Evolutionary conservation across 2,113 vertebrate species (phyloP), one percentile per base, ranked within the genome.

Genomic region (Choloepus hoffmanni): DNA sequence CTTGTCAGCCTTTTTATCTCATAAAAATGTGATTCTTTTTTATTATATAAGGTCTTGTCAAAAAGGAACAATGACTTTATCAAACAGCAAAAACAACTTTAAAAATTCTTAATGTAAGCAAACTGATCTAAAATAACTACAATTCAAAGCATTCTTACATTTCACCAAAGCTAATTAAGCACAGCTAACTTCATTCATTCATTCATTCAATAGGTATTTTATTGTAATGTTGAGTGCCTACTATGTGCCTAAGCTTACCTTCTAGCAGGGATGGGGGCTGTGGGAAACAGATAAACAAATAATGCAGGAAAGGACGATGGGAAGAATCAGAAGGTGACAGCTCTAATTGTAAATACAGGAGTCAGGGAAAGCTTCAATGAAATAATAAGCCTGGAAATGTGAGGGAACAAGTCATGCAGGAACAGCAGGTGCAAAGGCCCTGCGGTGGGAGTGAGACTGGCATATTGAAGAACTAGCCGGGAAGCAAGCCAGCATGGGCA

Each of bases 61-160:
- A 50, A 95, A 92, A 72, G 19, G 12, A 85, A 63, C 30, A 82
- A 45, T 85, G 70, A 92, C 50, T 58, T 88, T 73, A 81, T 68
- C 67, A 50, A 92, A 58, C 62, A 82, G 60, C 63, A 50, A 89
- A 92, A 82, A 43, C 24, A 85, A 23, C 40, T 85, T 96, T 76
- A 79, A 50, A 73, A 78, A 89, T 58, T 83, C 78, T 79, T 63
- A 79, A 78, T 81, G 89, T 91, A 68, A 89, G 33, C 30, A 67
- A 92, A 85, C 23, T 62, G n/a, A 62, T 60, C 78, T 67, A 83
- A 93, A 86, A 90, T 76, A 82, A 95, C 73, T 89, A 12, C 48
- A 87, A 84, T 85, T 53, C 83, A 68, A 85, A 85, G 73, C 68
- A 58, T 53, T 68, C 65, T 81, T 45, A 60, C 18, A 73, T 62